Conservation (phyloP, 2,888 invertebrate species). For the Heteromurus nitidus region DNA sequence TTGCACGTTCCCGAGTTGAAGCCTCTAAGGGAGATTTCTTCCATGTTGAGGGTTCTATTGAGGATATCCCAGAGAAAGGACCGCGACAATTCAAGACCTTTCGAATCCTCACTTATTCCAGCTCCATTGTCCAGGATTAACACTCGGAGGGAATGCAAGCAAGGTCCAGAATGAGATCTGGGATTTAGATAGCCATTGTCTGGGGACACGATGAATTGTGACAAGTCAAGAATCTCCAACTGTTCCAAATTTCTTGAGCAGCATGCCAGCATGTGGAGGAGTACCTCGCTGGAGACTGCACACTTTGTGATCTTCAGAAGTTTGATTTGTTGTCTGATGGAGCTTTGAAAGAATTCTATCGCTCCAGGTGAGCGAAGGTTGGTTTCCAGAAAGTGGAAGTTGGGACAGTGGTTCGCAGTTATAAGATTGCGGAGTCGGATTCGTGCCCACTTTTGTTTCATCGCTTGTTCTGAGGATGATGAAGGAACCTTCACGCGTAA, state of each 20-base stretch:
- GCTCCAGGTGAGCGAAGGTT: conserved; percentile 2
- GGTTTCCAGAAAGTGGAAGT: conserved; percentile 40
- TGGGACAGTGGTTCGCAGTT: conserved; percentile 14
- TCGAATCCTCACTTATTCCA: neutral
- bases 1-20: conserved; percentile 3
- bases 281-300: neutral
- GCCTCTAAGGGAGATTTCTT: neutral
- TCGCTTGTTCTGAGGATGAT: neutral
- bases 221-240: conserved; percentile 33
- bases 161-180: neutral
- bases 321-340: conserved; percentile 32
- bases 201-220: neutral
- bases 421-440: conserved; percentile 1
- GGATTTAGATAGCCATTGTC: neutral
- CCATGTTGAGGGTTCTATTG: neutral
- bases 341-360: conserved; percentile 34
- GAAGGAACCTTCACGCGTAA: neutral
- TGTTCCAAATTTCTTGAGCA: conserved; percentile 22
- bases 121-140: neutral
- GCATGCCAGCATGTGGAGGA: conserved; percentile 20
- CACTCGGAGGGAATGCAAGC: neutral
- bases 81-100: neutral
- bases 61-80: neutral
- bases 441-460: conserved; percentile 24
- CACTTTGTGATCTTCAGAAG: conserved; percentile 35